A percentile compares a stretch with the other conserved stretches of the same genome.
These are phyloP conservation scores for Halichoerus grypus DNA, from an alignment of 2,113 vertebrate species.

Conservation along the genomic window DNA sequence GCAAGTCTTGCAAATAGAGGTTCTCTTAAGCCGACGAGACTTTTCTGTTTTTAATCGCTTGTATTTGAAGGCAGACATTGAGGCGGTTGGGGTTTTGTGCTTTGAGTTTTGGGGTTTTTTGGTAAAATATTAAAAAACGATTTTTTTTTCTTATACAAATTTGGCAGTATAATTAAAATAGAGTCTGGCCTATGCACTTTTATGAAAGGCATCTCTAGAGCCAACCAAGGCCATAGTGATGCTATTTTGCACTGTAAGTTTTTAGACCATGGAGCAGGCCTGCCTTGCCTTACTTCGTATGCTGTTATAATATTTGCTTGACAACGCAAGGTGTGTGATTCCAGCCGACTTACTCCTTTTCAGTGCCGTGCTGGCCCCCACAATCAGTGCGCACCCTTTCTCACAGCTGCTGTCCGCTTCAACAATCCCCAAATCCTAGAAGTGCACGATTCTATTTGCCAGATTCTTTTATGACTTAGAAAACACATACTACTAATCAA, in stretches of 20 bases:
- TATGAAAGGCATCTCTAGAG: background rate
- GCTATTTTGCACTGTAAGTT: background rate
- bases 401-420: background rate
- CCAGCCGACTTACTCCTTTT: background rate
- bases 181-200: background rate
- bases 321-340: rapidly evolving
- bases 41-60: background rate
- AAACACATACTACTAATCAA: background rate
- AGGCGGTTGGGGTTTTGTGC: background rate
- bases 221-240: background rate
- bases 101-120: background rate
- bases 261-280: background rate
- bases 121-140: background rate
- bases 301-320: background rate
- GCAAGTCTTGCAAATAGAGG: background rate
- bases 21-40: background rate
- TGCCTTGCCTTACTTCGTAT: background rate
- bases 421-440: background rate
- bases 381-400: rapidly evolving
- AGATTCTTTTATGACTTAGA: background rate
- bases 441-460: background rate
- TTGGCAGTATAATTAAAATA: background rate
- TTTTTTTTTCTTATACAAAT: background rate
- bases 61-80: background rate
- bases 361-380: rapidly evolving